Percentiles rank a stretch among this genome's conserved stretches.
These are phyloP conservation scores for Zosterops pallidus DNA, from an alignment of 2,113 vertebrate genomes.

Conservation along the genomic window DNA sequence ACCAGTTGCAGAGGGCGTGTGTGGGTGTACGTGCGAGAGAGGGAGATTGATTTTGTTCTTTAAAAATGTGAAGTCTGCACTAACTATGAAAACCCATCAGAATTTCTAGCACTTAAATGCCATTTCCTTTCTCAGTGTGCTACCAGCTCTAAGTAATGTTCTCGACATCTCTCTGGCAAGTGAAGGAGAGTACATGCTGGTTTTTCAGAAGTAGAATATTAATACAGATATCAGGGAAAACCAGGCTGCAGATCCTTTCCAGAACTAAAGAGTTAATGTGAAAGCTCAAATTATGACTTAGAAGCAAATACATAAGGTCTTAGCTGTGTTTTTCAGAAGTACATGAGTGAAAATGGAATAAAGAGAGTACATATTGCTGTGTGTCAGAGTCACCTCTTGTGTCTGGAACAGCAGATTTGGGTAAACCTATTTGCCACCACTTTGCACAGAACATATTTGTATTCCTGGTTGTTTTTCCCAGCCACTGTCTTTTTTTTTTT, in stretches of 20 bases:
- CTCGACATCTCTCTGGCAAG: neutral
- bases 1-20: slow-evolving; percentile 50
- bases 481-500: neutral
- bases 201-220: neutral
- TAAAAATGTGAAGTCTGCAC: slow-evolving; percentile 49
- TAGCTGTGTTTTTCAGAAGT: neutral
- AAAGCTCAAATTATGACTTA: neutral
- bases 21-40: slow-evolving; percentile 39
- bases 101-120: slow-evolving; percentile 43
- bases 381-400: neutral
- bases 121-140: neutral
- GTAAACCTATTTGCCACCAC: neutral
- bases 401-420: neutral
- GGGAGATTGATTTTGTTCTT: slow-evolving; percentile 59
- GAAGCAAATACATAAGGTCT: neutral
- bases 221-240: neutral
- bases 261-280: neutral
- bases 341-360: neutral
- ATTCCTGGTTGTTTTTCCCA: neutral
- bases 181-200: neutral
- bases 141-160: neutral
- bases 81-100: slow-evolving; percentile 43
- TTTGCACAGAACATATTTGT: neutral
- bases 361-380: neutral
- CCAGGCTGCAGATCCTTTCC: neutral